Evolutionary conservation across 2,888 invertebrate genomes (phyloP), one percentile per base, ranked within the genome.

Genomic region (Drosophila cognata): DNA sequence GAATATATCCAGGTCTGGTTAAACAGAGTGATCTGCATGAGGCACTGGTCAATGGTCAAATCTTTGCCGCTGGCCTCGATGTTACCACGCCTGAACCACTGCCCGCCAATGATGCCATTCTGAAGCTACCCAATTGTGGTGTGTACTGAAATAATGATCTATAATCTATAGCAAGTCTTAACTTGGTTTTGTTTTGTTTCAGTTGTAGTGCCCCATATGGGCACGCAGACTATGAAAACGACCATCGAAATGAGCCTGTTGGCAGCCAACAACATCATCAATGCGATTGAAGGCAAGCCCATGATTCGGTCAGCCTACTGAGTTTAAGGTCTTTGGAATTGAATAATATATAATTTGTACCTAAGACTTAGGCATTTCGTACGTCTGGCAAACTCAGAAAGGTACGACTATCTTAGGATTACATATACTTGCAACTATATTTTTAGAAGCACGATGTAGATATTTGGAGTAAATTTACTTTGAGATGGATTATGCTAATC

Each of bases 31-130:
- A 96, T 60, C 93, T 99, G 21, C 95, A 96, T 63, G 94, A 95
- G 52, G 98, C 98, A 0, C 93, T 99, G 59, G 95, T 95, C 84
- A 94, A 93, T 38, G 95, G 95, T 0, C 94, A 94, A 75, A 98
- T 99, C 66, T 96, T 96, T 90, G 97, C 96, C 0, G 99, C 99
- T 4, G 99, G 98, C 0, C 94, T 99, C 2, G 99, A 99, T 92
- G 99, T 99, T 2, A 97, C 96, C 88, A 95, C 96, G 0, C 98
- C 99, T 0, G 99, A 99, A 92, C 99, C 99, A 0, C 92, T 99
- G 57, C 97, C 98, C 0, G 93, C 95, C 2, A 95, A 96, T 92
- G 96, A 97, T 92, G 96, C 96, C 50, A 94, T 99, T 1, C 91
- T 97, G 1, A 95, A 94, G 46, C 92, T 98, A 35, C 95, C 96